Conservation (phyloP, 2,888 invertebrate species). For the Buathra laborator region DNA sequence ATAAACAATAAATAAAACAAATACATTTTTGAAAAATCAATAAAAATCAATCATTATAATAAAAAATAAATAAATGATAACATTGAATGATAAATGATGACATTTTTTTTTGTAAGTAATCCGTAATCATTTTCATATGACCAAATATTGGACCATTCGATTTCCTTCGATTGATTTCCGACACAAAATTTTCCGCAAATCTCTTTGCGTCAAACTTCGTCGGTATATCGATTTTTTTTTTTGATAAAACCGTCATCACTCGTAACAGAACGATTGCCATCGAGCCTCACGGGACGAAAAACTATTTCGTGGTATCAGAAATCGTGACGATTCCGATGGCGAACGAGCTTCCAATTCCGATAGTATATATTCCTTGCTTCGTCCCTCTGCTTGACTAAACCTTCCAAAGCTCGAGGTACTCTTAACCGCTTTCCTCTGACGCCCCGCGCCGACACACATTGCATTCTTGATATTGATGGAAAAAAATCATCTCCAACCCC, state of each 20-base stretch:
- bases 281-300: conserved; percentile 7
- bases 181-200: not conserved
- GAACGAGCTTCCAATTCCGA: conserved; percentile 34
- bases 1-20: too few species aligned
- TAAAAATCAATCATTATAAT: too few species aligned
- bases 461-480: conserved; percentile 20
- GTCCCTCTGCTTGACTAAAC: not conserved
- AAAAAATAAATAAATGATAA: too few species aligned
- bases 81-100: too few species aligned
- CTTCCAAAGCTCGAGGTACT: not conserved
- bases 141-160: too few species aligned
- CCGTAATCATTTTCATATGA: too few species aligned
- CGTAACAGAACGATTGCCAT: conserved; percentile 19
- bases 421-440: not conserved
- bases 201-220: not conserved
- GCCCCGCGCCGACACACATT: not conserved
- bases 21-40: too few species aligned
- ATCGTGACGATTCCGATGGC: conserved; percentile 18
- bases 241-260: not conserved
- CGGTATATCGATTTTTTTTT: conserved; percentile 54
- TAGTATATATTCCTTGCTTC: not conserved
- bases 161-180: not conserved
- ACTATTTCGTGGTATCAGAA: conserved; percentile 16
- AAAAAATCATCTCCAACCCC: conserved; percentile 12
- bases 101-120: not conserved